Evolutionary conservation across 2,113 vertebrate species (phyloP).

Genomic region (Psilopsiagon aurifrons): DNA sequence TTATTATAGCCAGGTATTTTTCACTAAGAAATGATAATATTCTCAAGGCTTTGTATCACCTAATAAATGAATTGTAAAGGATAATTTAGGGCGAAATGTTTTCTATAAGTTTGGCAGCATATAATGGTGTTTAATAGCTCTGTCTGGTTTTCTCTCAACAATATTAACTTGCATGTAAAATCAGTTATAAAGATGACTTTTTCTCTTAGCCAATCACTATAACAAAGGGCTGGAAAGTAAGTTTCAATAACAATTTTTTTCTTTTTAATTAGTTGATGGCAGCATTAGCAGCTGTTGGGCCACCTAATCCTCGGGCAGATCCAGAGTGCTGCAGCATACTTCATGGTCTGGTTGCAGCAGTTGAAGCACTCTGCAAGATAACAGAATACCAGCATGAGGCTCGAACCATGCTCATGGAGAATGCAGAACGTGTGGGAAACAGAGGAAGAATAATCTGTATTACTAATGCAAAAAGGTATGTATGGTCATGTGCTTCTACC

Average conservation of each 20-base stretch:
- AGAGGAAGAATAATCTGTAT: constrained; percentile 94
- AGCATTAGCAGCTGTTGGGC: constrained; percentile 90
- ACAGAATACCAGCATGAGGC: constrained; percentile 93
- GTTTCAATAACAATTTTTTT: not conserved
- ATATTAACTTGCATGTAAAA: accelerated
- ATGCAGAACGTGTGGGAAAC: constrained; percentile 92
- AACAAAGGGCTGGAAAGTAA: not conserved
- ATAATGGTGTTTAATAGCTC: too few species aligned
- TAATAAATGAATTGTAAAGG: not conserved
- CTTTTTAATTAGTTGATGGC: constrained; percentile 85
- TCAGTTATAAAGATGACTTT: accelerated
- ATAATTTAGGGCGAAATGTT: not conserved
- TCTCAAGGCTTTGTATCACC: not conserved
- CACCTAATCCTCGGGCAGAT: constrained; percentile 92
- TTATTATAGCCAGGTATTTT: not conserved
- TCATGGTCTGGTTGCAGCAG: constrained; percentile 92
- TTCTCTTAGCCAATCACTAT: not conserved
- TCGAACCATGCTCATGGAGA: constrained; percentile 89
- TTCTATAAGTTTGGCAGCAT: not conserved
- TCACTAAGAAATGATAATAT: not conserved
- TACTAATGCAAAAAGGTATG: constrained; percentile 94
- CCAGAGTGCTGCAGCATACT: constrained; percentile 97
- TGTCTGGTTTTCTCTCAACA: not conserved
- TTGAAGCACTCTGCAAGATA: constrained; percentile 94
- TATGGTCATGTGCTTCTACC: not conserved